These are phyloP conservation scores for Muntiacus muntjak DNA, from an alignment of 2,113 vertebrate genomes.

Conservation along the genomic window DNA sequence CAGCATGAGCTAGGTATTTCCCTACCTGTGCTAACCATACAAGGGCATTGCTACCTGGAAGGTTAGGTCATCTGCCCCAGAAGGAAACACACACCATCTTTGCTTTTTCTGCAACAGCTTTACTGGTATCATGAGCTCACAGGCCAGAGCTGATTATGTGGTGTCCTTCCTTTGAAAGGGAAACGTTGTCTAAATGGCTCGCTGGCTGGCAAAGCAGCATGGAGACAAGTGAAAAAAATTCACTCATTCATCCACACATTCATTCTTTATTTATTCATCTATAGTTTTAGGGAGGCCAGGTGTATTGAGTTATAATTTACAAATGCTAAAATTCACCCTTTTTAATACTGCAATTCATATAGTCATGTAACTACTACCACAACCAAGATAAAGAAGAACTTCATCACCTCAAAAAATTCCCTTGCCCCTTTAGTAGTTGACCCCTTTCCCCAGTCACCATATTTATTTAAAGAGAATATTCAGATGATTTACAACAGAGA, in stretches of 20 bases:
- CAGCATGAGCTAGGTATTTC: conserved; percentile 79
- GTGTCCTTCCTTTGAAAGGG: conserved; percentile 72
- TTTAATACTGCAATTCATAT: not conserved
- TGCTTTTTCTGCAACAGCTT: conserved; percentile 30
- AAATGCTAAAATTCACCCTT: not conserved
- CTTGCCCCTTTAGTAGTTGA: not conserved
- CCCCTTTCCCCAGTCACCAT: not conserved
- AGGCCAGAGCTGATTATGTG: conserved; percentile 48
- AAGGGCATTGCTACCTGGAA: conserved; percentile 76
- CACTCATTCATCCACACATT: not conserved
- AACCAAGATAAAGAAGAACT: not conserved
- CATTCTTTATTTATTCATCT: not conserved
- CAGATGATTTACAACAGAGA: not conserved
- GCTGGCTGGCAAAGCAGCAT: not conserved
- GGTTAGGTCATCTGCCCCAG: conserved; percentile 70
- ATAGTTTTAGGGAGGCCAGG: not conserved
- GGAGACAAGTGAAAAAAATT: not conserved
- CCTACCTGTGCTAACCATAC: conserved; percentile 74
- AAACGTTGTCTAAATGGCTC: not conserved
- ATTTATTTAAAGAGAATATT: not conserved
- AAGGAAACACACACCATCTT: conserved; percentile 56
- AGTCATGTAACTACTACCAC: not conserved
- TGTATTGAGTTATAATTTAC: not conserved
- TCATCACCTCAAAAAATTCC: not conserved
- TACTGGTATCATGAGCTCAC: conserved; percentile 61